Percentiles rank a stretch among this genome's conserved stretches.
phyloP scores from a whole-genome alignment of 2,888 invertebrate species.

The Crioceris asparagi region DNA sequence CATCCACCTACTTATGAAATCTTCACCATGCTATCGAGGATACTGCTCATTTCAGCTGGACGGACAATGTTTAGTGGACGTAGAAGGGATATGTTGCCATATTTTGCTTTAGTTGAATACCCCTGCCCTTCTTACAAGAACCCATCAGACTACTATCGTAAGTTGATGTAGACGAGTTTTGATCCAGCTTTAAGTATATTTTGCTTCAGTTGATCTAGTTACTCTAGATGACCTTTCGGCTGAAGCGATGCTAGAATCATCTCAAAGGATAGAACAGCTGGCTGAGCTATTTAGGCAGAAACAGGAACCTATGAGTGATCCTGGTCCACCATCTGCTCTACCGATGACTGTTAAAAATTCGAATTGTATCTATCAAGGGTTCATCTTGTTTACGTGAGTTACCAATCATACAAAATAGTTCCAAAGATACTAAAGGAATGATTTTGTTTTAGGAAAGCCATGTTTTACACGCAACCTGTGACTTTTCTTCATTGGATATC shows the following conservation, averaged over 20 bases:
- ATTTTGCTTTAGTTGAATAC: slow-evolving; percentile 79
- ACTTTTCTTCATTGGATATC: slow-evolving; percentile 70
- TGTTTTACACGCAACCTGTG: slow-evolving; percentile 77
- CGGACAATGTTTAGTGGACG: slow-evolving; percentile 86
- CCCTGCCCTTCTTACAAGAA: slow-evolving; percentile 95
- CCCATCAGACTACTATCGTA: slow-evolving; percentile 91
- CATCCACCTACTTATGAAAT: slow-evolving; percentile 95
- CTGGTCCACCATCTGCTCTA: slow-evolving; percentile 69
- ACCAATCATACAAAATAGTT: not conserved
- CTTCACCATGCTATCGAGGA: slow-evolving; percentile 82
- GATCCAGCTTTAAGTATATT: not conserved
- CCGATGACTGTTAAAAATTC: slow-evolving; percentile 55
- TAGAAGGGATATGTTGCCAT: slow-evolving; percentile 81
- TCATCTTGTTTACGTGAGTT: slow-evolving; percentile 55
- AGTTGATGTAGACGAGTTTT: too few species aligned
- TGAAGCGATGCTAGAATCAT: slow-evolving; percentile 90
- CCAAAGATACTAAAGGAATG: not conserved
- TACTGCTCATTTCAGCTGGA: slow-evolving; percentile 80
- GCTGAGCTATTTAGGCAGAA: slow-evolving; percentile 70
- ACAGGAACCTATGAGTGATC: slow-evolving; percentile 51
- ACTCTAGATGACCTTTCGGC: slow-evolving; percentile 88
- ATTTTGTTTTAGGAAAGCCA: slow-evolving; percentile 43
- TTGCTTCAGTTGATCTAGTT: slow-evolving; percentile 73
- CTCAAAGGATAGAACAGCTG: slow-evolving; percentile 82
- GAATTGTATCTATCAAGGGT: slow-evolving; percentile 57